A percentile compares a stretch with the other conserved stretches of the same genome.
phyloP scores from a whole-genome alignment of 2,888 invertebrate species.

The Tridacna crocea region DNA sequence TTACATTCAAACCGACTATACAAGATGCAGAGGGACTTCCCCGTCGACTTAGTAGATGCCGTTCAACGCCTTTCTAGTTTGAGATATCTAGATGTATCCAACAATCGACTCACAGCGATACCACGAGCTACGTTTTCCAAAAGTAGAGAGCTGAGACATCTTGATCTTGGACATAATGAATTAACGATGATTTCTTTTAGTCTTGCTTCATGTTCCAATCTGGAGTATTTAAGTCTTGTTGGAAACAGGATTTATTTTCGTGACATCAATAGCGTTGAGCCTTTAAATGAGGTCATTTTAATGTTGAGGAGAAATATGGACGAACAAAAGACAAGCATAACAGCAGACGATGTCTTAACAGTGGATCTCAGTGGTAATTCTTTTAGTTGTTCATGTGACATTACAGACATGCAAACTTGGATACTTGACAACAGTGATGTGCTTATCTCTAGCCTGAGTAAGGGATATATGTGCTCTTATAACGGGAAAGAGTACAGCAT shows the following conservation, averaged over 20 bases:
- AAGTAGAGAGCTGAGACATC: not conserved
- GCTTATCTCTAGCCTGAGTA: not conserved
- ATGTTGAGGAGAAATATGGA: too few species aligned
- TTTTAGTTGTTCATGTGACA: not conserved
- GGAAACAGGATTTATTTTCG: not conserved
- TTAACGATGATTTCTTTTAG: not conserved
- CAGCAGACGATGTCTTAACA: not conserved
- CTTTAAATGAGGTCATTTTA: too few species aligned
- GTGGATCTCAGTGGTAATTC: not conserved
- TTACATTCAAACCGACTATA: not conserved
- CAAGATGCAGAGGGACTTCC: not conserved
- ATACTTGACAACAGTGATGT: not conserved
- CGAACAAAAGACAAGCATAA: not conserved
- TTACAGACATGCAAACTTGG: not conserved
- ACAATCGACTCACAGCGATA: not conserved
- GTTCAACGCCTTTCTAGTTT: not conserved
- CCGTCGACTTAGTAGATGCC: not conserved
- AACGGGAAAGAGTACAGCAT: not conserved
- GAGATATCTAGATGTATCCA: not conserved
- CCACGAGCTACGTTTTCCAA: not conserved
- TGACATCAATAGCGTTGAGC: not conserved
- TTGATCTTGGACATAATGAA: not conserved
- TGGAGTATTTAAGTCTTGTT: not conserved
- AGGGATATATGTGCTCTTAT: not conserved
- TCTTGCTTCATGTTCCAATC: too few species aligned